Evolutionary conservation across 2,888 invertebrate species (phyloP).

Genomic region (Scaptomyza parva): DNA sequence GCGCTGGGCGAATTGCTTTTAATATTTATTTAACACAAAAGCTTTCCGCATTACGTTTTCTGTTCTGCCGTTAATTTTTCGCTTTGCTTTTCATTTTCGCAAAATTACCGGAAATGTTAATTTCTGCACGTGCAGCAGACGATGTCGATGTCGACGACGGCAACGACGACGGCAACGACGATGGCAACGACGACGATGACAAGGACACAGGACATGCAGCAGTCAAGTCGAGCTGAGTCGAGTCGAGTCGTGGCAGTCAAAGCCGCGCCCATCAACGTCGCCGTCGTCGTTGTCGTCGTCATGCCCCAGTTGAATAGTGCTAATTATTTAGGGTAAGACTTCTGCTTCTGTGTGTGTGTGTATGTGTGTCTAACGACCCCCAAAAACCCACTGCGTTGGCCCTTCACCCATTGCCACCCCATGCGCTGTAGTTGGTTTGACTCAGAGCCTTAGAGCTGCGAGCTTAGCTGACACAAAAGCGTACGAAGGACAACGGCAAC

Average conservation of each 20-base stretch:
- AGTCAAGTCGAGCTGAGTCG: slow-evolving; percentile 35
- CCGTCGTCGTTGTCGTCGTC: slow-evolving; percentile 47
- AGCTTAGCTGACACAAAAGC: slow-evolving; percentile 73
- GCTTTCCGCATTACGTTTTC: slow-evolving; percentile 76
- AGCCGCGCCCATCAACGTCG: slow-evolving; percentile 72
- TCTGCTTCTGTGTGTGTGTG: slow-evolving; percentile 40
- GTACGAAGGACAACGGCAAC: slow-evolving; percentile 72
- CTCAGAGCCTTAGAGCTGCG: slow-evolving; percentile 53
- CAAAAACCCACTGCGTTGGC: slow-evolving; percentile 64
- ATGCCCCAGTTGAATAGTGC: slow-evolving; percentile 80
- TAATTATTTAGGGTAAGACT: slow-evolving; percentile 82
- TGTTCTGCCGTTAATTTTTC: slow-evolving; percentile 75
- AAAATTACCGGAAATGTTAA: slow-evolving; percentile 81
- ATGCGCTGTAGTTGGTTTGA: slow-evolving; percentile 37
- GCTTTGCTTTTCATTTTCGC: slow-evolving; percentile 81
- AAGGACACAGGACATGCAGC: slow-evolving; percentile 54
- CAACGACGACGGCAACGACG: slow-evolving; percentile 13
- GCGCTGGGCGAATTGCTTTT: slow-evolving; percentile 71
- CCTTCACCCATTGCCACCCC: slow-evolving; percentile 74
- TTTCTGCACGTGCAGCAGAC: slow-evolving; percentile 79
- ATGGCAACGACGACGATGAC: slow-evolving; percentile 31
- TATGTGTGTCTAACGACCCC: slow-evolving; percentile 48
- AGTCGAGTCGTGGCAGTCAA: slow-evolving; percentile 44
- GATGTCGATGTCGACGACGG: slow-evolving; percentile 7
- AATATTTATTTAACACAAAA: slow-evolving; percentile 80